phyloP scores from a whole-genome alignment of 2,888 invertebrate species.

The Cylindroiulus punctatus region DNA sequence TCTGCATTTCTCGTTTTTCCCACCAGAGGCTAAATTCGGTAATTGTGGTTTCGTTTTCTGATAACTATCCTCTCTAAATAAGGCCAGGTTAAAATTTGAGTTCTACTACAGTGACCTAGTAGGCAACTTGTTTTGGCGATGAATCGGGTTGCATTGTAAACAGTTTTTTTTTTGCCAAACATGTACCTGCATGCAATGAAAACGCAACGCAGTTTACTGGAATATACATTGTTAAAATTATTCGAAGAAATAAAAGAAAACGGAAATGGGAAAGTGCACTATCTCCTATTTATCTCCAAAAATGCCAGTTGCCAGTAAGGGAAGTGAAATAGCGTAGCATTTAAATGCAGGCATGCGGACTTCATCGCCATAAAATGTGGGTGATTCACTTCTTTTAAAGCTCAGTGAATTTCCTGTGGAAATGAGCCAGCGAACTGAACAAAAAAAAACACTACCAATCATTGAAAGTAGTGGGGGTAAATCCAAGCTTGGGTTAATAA shows the following conservation, averaged over 20 bases:
- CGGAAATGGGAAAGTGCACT: neutral
- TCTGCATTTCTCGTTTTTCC: neutral
- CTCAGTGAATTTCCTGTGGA: conserved; percentile 12
- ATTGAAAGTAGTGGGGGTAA: neutral
- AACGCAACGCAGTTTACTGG: neutral
- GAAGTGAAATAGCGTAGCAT: neutral
- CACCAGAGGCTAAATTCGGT: conserved; percentile 14
- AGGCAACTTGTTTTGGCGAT: conserved; percentile 27
- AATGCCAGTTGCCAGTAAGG: neutral
- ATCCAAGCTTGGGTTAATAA: neutral
- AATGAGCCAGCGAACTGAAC: neutral
- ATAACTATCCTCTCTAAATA: neutral
- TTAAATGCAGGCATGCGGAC: neutral
- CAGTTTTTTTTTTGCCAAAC: neutral
- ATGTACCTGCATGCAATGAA: neutral
- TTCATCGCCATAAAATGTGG: neutral
- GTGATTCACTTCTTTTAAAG: conserved; percentile 16
- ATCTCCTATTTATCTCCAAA: conserved; percentile 3
- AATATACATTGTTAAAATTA: neutral
- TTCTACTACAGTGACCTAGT: conserved; percentile 32
- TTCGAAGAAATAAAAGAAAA: conserved; percentile 8
- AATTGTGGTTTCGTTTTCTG: neutral
- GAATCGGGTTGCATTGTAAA: neutral
- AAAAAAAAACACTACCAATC: neutral
- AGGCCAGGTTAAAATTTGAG: conserved; percentile 4